Evolutionary conservation across 2,113 vertebrate species (phyloP).

Genomic region (Mellivora capensis): DNA sequence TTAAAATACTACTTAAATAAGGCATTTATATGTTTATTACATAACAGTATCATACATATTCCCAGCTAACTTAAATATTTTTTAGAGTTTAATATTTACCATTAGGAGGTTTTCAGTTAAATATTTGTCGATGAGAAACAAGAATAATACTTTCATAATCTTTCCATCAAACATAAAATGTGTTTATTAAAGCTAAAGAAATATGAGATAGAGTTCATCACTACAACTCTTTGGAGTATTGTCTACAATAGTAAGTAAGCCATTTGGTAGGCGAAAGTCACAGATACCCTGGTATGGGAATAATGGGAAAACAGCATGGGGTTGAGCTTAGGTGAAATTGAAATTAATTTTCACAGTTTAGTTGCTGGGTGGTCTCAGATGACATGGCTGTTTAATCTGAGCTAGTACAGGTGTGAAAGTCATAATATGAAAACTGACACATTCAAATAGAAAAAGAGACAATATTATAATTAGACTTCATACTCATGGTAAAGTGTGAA

Average conservation of each 20-base stretch:
- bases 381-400: slow-evolving; percentile 74
- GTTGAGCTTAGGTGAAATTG: slow-evolving; percentile 52
- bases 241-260: slow-evolving; percentile 38
- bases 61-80: neutral
- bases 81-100: slow-evolving; percentile 24
- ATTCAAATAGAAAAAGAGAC: slow-evolving; percentile 76
- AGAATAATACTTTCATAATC: neutral
- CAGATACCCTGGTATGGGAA: slow-evolving; percentile 1
- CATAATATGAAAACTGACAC: slow-evolving; percentile 78
- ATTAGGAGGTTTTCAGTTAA: neutral
- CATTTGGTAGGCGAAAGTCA: slow-evolving; percentile 41
- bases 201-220: neutral
- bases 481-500: slow-evolving; percentile 65
- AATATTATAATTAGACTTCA: slow-evolving; percentile 76
- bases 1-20: neutral
- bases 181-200: slow-evolving; percentile 46
- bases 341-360: slow-evolving; percentile 80
- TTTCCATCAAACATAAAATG: slow-evolving; percentile 34
- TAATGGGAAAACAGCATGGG: slow-evolving; percentile 66
- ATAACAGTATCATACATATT: neutral
- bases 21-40: neutral
- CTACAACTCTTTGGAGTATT: slow-evolving; percentile 6
- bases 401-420: slow-evolving; percentile 72
- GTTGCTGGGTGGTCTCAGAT: slow-evolving; percentile 62
- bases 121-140: neutral